These are phyloP conservation scores for Amphipyra tragopoginis DNA, from an alignment of 2,888 invertebrate genomes.

Conservation along the genomic window DNA sequence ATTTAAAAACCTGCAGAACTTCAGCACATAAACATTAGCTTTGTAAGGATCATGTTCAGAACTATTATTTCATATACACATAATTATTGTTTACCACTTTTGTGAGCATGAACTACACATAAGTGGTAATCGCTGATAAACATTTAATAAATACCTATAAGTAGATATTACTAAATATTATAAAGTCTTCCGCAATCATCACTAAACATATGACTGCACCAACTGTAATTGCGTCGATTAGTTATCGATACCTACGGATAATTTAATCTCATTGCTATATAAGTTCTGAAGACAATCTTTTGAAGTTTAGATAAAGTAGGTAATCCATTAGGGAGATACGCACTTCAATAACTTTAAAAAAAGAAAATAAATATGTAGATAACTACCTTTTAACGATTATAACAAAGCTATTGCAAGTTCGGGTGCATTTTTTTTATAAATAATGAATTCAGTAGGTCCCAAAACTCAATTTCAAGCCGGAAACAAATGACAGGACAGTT, in stretches of 20 bases:
- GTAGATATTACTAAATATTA: slow-evolving; percentile 1
- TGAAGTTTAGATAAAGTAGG: neutral
- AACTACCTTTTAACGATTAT: too few species aligned
- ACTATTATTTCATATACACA: slow-evolving; percentile 3
- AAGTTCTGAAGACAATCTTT: neutral
- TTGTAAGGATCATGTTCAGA: neutral
- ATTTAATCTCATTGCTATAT: neutral
- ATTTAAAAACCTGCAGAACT: neutral
- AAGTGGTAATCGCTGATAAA: slow-evolving; percentile 11
- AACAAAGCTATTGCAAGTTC: too few species aligned
- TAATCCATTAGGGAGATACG: too few species aligned
- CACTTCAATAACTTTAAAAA: too few species aligned
- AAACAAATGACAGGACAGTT: too few species aligned
- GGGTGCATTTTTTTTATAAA: too few species aligned
- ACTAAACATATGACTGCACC: slow-evolving; percentile 1
- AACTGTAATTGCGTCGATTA: neutral
- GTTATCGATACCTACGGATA: neutral
- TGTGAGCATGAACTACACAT: neutral
- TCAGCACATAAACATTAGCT: neutral
- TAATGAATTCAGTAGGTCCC: too few species aligned
- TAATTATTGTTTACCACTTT: slow-evolving; percentile 16
- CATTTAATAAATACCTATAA: neutral
- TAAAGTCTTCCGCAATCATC: slow-evolving; percentile 16
- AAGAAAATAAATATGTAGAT: too few species aligned
- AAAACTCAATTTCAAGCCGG: too few species aligned